phyloP scores from a whole-genome alignment of 2,113 vertebrate genomes.

The Microtus oregoni region DNA sequence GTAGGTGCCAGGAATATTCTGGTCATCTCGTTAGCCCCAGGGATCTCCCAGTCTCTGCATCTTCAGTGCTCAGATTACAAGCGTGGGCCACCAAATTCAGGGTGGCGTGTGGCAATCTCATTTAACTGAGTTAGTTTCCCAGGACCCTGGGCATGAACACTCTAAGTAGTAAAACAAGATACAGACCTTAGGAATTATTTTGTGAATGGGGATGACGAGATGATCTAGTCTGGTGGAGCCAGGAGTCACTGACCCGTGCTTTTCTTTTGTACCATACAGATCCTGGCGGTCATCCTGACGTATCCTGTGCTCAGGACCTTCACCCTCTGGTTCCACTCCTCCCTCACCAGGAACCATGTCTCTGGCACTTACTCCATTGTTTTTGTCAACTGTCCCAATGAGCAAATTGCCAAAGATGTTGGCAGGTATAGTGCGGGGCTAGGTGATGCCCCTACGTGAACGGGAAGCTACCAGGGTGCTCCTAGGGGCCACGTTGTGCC shows the following conservation, averaged over 20 bases:
- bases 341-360: constrained; percentile 87
- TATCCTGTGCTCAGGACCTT: constrained; percentile 87
- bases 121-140: not conserved
- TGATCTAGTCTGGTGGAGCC: not conserved
- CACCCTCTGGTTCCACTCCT: constrained; percentile 85
- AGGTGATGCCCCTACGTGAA: not conserved
- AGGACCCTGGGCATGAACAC: not conserved
- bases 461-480: not conserved
- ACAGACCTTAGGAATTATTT: not conserved
- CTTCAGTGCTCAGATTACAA: not conserved
- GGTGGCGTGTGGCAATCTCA: not conserved
- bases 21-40: not conserved
- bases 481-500: not conserved
- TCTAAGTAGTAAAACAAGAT: not conserved
- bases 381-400: constrained; percentile 92
- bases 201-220: not conserved
- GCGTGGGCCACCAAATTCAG: not conserved
- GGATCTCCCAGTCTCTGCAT: not conserved
- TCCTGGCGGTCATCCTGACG: constrained; percentile 84
- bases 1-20: not conserved
- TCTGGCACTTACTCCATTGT: constrained; percentile 90
- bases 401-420: constrained; percentile 91
- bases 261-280: constrained; percentile 63
- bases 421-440: constrained; percentile 87
- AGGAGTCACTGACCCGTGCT: not conserved